These are phyloP conservation scores for Ploceus nigricollis DNA, from an alignment of 2,113 vertebrate genomes.

Conservation along the genomic window DNA sequence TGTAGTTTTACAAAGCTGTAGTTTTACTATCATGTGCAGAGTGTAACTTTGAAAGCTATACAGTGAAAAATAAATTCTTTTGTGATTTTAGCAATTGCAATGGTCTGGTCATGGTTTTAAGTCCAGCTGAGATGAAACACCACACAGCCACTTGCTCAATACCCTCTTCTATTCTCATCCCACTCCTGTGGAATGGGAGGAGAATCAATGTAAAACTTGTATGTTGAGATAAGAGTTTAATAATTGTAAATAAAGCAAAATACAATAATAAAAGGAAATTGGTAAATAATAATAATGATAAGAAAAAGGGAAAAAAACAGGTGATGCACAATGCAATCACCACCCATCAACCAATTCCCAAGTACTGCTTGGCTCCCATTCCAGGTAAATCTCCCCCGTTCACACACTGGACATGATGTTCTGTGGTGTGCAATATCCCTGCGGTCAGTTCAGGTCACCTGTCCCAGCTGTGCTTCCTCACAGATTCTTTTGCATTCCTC, in stretches of 20 bases:
- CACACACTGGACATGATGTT: fast-evolving
- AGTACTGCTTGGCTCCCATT: not conserved
- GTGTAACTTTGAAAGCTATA: not conserved
- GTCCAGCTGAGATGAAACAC: not conserved
- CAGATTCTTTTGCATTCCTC: not conserved
- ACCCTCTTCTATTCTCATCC: not conserved
- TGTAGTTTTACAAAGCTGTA: not conserved
- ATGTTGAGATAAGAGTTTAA: not conserved
- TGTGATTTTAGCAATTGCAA: not conserved
- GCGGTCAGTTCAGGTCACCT: not conserved
- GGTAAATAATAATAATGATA: not conserved
- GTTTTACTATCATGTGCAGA: not conserved
- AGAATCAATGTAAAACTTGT: not conserved
- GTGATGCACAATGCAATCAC: not conserved
- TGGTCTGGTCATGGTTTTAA: not conserved
- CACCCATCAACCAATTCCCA: fast-evolving
- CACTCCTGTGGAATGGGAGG: not conserved
- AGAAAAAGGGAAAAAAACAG: not conserved
- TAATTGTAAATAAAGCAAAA: not conserved
- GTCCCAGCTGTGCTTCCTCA: not conserved
- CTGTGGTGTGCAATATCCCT: not conserved
- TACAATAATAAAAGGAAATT: not conserved
- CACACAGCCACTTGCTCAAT: not conserved
- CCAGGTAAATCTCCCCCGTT: not conserved
- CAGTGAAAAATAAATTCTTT: not conserved